Evolutionary conservation across 2,888 invertebrate species (phyloP).

Genomic region (Epirrhoe alternata): DNA sequence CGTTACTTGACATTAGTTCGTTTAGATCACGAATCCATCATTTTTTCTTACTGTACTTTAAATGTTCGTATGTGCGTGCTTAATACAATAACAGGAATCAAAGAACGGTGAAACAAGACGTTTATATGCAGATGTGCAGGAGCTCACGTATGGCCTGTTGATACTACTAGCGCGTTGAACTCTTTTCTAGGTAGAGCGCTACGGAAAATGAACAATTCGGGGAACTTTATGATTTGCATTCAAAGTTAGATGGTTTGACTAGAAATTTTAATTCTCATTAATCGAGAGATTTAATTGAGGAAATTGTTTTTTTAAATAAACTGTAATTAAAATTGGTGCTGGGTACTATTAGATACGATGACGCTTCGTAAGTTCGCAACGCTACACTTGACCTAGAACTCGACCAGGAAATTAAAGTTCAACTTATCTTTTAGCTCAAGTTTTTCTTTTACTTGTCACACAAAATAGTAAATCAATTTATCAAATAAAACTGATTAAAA

Average conservation of each 20-base stretch:
- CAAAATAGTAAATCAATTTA: not conserved
- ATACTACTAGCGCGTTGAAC: constrained; percentile 67
- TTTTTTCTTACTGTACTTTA: constrained; percentile 6
- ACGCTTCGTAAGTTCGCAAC: not conserved
- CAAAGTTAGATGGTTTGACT: not conserved
- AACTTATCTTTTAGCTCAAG: not conserved
- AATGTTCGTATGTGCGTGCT: constrained; percentile 16
- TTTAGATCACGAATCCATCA: not conserved
- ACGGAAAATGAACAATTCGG: constrained; percentile 7
- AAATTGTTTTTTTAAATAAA: not conserved
- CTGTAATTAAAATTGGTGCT: not conserved
- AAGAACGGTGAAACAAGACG: constrained; percentile 13
- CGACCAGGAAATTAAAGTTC: not conserved
- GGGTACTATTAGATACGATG: not conserved
- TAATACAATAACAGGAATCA: constrained; percentile 6
- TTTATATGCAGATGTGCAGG: constrained; percentile 44
- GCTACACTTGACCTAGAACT: not conserved
- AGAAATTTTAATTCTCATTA: not conserved
- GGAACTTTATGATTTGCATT: constrained; percentile 5
- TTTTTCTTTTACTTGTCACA: not conserved
- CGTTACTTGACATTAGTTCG: not conserved
- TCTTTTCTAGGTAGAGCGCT: constrained; percentile 62
- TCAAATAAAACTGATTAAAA: not conserved
- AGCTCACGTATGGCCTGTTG: constrained; percentile 43
- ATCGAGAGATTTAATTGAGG: not conserved